Evolutionary conservation across 2,888 invertebrate genomes (phyloP), one percentile per base, ranked within the genome.

Genomic region (Hipparchia semele): DNA sequence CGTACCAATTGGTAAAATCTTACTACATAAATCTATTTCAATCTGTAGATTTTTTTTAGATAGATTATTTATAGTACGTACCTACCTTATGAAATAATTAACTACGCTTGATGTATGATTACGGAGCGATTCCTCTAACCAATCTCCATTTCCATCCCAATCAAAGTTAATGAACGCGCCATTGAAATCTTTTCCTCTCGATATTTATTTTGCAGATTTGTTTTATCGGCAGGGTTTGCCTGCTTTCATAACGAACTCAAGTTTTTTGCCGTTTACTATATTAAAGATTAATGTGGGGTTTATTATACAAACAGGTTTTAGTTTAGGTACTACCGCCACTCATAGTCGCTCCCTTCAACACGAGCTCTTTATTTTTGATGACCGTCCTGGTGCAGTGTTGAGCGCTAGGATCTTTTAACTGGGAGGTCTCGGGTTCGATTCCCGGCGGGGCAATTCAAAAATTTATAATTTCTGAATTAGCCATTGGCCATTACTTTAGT

Each of bases 151-250:
- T 45, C 54, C 54, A 56, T 56, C 56, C 56, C 23, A 64, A 64
- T 64, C 49, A 51, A 64, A 51, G 49, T 51, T 51, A 23, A 64
- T 64, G 64, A 64, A 51, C 23, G 10, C 49, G 4, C 64, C 64
- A 64, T 64, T 64, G 23, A 51, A 51, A 64, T 64, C 23, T 64
- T 51, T 62, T 46, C 51, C 61, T 62, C 61, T n/a, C 45, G 10
- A 10, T 64, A 51, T 64, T 62, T 64, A 51, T 64, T 64, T 64
- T 51, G 23, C 13, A 23, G 23, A 64, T 64, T 64, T 51, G 46
- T 10, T 64, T 64, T 64, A 64, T 51, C 51, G 65, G 51, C 12
- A 12, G 51, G 33, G 51, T 39, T 65, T 65, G 53, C 65, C 51
- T 53, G 53, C 12, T 65, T 33, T 65, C 12, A 12, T 65, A 39